Evolutionary conservation across 2,888 invertebrate species (phyloP), one percentile per base, ranked within the genome.

Genomic region (Aphelenchoides bicaudatus): DNA sequence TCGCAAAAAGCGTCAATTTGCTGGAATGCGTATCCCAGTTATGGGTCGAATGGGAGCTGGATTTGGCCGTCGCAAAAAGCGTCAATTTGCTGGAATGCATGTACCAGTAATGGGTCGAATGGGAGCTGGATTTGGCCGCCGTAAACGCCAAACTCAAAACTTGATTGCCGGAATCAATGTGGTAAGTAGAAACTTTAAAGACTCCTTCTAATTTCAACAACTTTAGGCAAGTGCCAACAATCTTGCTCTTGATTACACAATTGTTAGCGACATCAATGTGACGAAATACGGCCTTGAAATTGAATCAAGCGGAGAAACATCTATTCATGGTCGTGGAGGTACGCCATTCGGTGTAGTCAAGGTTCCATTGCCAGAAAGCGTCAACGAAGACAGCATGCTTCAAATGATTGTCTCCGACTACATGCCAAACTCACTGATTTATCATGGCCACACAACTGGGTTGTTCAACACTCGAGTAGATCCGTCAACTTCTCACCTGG

Each of bases 391-490:
- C 4, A 55, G 27, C 50, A 69, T 70, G 58, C 55, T 54, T 23
- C 68, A 54, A 52, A 39, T 61, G 58, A 59, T 2, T 10, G 71
- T 76, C 23, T 71, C 74, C 48, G 76, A 76, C 52, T 76, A 68
- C 53, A 73, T 76, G 29, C 71, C 74, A 5, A 76, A 76, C 52
- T 66, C 73, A 4, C 54, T 76, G 2, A 67, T 76, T 68, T 76
- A 70, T 59, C 76, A 76, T 48, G 76, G 76, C n/a, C 76, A 76
- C 58, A 66, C 61, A 8, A 68, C 68, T 37, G 73, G 72, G 31
- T 61, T 76, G 10, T 76, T 76, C 66, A 73, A 76, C 61, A 77
- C 76, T 5, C 61, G 72, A 19, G 67, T 76, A 43, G 77, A 78
- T 53, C 71, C 74, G 21, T 67, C 57, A 4, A 78, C 76, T 4